Base-by-base conservation (phyloP, 2,888 invertebrate species). In the Cremastinae sp. region DNA sequence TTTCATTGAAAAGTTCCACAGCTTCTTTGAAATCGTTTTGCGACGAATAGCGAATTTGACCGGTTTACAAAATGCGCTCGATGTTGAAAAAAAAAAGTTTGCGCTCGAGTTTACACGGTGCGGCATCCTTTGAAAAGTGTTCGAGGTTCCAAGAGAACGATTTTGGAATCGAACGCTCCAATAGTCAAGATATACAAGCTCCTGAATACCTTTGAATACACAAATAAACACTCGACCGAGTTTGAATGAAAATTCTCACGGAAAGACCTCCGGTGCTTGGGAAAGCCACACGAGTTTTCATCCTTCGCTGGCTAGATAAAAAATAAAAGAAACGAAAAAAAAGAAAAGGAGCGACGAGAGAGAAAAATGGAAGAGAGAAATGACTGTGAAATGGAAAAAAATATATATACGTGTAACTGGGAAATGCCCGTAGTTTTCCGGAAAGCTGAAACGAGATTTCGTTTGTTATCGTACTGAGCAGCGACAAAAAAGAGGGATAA, bases 271-370 rank as follows among this genome's bases (percentile, higher is more conserved):
- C 2, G 5, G 5, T 28, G 28, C 28, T 28, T 5, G 28, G 2
- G 28, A 28, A 28, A 28, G 28, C 28, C 28, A 28, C 28, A 28
- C 28, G 28, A 2, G 28, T 28, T 28, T 28, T 2, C 28, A 28
- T 28, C 28, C 28, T 28, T 28, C 16, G 28, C 28, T 22, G 53
- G 28, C n/a, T 5, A 20, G 51, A 64, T 64, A 62, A 62, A 47
- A 45, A 49, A 34, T n/a, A 49, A 36, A 34, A 16, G 14, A 41
- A 28, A 66, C 36, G 41, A 62, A 41, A 36, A 36, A 16, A 18
- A 53, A 53, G 22, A 12, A 1, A 41, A 10, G 22, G 5, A 41
- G 18, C 2, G 22, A 51, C 18, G 34, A 9, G 18, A n/a, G 51
- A 36, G 14, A 41, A 51, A 38, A 58, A 41, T 0, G 16, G 51